phyloP scores from a whole-genome alignment of 2,888 invertebrate genomes.

The Plagodis pulveraria region DNA sequence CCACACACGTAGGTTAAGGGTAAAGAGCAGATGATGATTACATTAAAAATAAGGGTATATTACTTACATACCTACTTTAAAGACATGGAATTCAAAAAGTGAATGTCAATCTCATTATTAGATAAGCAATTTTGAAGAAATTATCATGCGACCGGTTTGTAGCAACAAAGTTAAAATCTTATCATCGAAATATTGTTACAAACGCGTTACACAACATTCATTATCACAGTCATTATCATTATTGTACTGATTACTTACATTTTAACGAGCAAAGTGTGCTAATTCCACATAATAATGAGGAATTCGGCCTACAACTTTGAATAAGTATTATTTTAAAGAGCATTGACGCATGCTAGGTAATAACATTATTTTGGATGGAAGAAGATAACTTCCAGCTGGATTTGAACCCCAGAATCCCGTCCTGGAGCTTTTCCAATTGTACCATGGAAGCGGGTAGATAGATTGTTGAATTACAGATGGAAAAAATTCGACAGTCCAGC shows the following conservation, averaged over 20 bases:
- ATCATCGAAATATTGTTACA: constrained; percentile 39
- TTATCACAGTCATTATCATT: constrained; percentile 42
- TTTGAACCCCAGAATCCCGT: too few relatives aligned
- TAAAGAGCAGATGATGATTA: not conserved
- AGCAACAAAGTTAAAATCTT: constrained; percentile 28
- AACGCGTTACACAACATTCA: constrained; percentile 41
- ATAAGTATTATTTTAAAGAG: too few relatives aligned
- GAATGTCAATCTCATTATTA: not conserved
- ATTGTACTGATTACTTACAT: constrained; percentile 40
- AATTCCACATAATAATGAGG: constrained; percentile 5
- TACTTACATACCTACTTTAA: not conserved
- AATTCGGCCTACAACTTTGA: not conserved
- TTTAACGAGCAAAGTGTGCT: constrained; percentile 10
- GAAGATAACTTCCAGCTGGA: too few relatives aligned
- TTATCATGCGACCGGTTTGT: constrained; percentile 4
- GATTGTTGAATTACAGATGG: too few relatives aligned
- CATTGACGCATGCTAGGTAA: too few relatives aligned
- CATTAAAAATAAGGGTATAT: not conserved
- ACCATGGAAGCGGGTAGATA: too few relatives aligned
- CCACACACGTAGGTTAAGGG: too few relatives aligned
- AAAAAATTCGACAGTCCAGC: too few relatives aligned
- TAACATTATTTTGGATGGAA: too few relatives aligned
- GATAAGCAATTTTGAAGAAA: not conserved
- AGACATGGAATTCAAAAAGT: too few relatives aligned
- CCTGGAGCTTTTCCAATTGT: too few relatives aligned